A percentile compares a stretch with the other conserved stretches of the same genome.
phyloP scores from a whole-genome alignment of 1,140 invertebrate genomes.

The Trinorchestia longiramus region DNA sequence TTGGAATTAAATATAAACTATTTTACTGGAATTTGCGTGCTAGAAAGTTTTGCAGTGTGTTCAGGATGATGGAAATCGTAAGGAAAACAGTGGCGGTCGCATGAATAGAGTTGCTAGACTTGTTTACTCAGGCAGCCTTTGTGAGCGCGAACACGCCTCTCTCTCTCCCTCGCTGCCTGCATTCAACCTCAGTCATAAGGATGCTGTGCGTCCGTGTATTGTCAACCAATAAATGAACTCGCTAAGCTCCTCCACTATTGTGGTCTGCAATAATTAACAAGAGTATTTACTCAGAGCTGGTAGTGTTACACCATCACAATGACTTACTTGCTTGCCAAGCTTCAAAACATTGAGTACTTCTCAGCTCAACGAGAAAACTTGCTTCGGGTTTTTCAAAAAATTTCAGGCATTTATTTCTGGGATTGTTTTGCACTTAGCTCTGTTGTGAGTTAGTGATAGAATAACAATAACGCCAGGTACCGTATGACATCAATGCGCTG shows the following conservation, averaged over 20 bases:
- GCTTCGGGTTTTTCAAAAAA: no score
- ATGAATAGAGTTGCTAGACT: neutral
- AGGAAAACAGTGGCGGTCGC: neutral
- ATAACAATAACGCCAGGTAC: no score
- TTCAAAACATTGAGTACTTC: no score
- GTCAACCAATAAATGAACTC: neutral
- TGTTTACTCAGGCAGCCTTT: neutral
- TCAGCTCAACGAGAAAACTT: no score
- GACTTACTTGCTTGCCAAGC: neutral
- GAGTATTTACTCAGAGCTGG: neutral
- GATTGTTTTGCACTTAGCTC: no score
- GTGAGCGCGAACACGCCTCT: no score
- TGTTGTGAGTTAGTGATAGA: no score
- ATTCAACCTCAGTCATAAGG: neutral
- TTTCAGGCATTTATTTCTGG: no score
- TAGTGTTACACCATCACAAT: neutral
- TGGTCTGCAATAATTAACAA: neutral
- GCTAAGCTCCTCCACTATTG: neutral
- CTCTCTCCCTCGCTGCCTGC: no score
- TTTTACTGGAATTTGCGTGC: no score
- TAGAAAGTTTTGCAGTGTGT: neutral
- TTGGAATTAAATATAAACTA: no score
- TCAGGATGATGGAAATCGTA: neutral
- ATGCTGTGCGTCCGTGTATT: neutral
- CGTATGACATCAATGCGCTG: no score